Evolutionary conservation across 1,140 invertebrate species (phyloP), one percentile per base, ranked within the genome.

Genomic region (Pemphigus obesinymphae): DNA sequence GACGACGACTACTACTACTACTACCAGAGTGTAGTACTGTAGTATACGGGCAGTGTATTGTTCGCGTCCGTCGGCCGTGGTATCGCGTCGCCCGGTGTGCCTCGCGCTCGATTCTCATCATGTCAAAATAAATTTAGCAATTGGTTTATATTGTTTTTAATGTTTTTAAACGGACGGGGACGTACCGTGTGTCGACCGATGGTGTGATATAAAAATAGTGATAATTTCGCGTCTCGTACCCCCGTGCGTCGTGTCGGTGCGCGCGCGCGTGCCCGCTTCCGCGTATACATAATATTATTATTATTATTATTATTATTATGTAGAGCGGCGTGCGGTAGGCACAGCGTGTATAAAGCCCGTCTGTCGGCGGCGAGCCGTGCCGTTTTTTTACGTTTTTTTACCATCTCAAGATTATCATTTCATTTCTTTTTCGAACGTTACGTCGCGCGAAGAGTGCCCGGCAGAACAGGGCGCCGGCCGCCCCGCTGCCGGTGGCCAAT

Each of bases 61-160:
- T 80, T 80, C 76, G 76, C 76, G 55, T 80, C 37, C 37, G 76
- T 80, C 55, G 76, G 50, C 15, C 76, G 76, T 61, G 34, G 76
- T 80, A 45, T 2, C 37, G 53, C 55, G 76, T 58, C 53, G 17
- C 23, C 17, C 53, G 76, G 53, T 43, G 37, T 63, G 76, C 10
- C 55, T 55, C 55, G 34, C 37, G 34, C 55, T 55, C 55, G 37
- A 31, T 45, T 29, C 37, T 61, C 11, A 20, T 63, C 76, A 80
- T 80, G 53, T 45, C 37, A 29, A 23, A 50, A 48, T 48, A 29
- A 50, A 10, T 40, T 4, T 4, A 4, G 10, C 4, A 40, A 40
- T 40, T 40, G 10, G 10, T 5, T 5, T 5, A 10, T 40, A 40
- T 40, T 40, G 37, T 40, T 10, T 4, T 4, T n/a, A 40, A 40